Percentiles rank a stretch among this genome's conserved stretches.
Evolutionary conservation across 2,888 invertebrate species (phyloP).

Genomic region (Volucella inflata): DNA sequence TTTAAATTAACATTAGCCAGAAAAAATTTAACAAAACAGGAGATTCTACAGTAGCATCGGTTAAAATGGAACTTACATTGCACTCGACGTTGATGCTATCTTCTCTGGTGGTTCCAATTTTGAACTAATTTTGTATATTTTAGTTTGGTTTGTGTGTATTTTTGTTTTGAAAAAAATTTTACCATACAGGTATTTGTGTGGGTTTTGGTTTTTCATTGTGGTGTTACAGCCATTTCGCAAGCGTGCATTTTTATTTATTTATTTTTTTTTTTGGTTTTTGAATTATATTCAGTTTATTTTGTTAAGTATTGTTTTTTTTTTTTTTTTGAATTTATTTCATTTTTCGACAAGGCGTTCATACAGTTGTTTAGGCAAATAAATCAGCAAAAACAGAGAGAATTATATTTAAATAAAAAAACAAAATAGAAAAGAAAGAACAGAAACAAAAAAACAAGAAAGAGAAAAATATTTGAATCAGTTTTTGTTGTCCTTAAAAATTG

Average conservation of each 20-base stretch:
- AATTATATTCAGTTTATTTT: conserved; percentile 25
- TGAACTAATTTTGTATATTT: conserved; percentile 77
- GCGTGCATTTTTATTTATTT: conserved; percentile 64
- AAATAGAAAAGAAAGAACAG: conserved; percentile 45
- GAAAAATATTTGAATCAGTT: conserved; percentile 70
- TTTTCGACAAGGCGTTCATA: conserved; percentile 49
- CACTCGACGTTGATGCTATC: conserved; percentile 79
- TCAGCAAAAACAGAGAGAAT: conserved; percentile 66
- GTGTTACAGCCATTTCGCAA: conserved; percentile 74
- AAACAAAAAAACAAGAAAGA: conserved; percentile 64
- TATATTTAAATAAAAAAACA: conserved; percentile 29
- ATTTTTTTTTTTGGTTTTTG: conserved; percentile 43
- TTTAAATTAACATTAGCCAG: conserved; percentile 51
- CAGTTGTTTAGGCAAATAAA: conserved; percentile 71
- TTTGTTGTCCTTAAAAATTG: conserved; percentile 37
- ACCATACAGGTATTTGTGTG: conserved; percentile 18
- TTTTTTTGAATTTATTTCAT: conserved; percentile 48
- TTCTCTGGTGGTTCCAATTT: conserved; percentile 81
- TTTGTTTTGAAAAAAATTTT: conserved; percentile 34
- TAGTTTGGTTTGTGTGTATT: conserved; percentile 37
- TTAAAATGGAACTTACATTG: conserved; percentile 79
- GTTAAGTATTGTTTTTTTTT: conserved; percentile 16
- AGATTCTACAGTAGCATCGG: conserved; percentile 62
- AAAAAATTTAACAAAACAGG: conserved; percentile 16
- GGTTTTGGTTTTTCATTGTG: conserved; percentile 48